Conservation (phyloP, 2,797 vertebrate genomes). For the Enteromius afrohamiltoni region DNA sequence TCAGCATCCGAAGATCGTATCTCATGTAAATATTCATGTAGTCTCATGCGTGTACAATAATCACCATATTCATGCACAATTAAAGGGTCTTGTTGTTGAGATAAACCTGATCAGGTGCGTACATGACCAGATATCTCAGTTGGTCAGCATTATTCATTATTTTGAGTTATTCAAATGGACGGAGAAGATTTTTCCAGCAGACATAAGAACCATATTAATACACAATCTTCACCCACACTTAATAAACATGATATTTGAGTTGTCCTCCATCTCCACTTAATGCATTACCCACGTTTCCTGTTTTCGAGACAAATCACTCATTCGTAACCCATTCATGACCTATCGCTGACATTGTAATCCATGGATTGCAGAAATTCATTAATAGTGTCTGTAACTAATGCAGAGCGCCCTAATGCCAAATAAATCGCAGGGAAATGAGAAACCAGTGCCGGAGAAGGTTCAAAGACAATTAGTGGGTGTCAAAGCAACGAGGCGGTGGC, state of each 20-base stretch:
- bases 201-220: conserved; percentile 11
- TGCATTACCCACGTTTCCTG: conserved; percentile 70
- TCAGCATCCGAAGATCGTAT: conserved; percentile 19
- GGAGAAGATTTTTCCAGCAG: not conserved
- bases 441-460: conserved; percentile 60
- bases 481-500: conserved; percentile 52
- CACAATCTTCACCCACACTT: conserved; percentile 39
- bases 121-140: not conserved
- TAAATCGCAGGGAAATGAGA: conserved; percentile 55
- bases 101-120: conserved; percentile 24
- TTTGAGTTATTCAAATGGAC: not conserved
- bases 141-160: not conserved
- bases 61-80: conserved; percentile 16
- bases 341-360: conserved; percentile 60
- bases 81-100: conserved; percentile 8
- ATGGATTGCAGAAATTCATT: conserved; percentile 60
- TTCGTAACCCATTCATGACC: conserved; percentile 68
- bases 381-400: conserved; percentile 55
- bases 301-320: conserved; percentile 73
- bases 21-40: conserved; percentile 22
- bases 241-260: conserved; percentile 71
- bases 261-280: conserved; percentile 70
- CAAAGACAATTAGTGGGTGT: conserved; percentile 64
- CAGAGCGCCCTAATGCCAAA: conserved; percentile 36
- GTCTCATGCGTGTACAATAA: not conserved